Percentiles rank a stretch among this genome's conserved stretches.
Evolutionary conservation across 2,888 invertebrate genomes (phyloP).

Genomic region (Epinotia ramella): DNA sequence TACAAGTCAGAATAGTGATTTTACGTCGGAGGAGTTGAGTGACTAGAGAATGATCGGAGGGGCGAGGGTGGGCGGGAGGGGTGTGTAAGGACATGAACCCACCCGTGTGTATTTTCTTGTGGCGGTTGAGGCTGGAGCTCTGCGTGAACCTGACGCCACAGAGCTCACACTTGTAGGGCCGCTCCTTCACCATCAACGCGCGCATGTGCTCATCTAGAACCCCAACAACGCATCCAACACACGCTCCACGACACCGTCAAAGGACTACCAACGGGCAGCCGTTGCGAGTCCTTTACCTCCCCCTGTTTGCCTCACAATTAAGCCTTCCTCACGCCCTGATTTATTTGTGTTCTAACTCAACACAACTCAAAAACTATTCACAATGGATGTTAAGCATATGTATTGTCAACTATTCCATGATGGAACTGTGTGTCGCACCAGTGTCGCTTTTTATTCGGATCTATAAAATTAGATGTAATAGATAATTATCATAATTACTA

Average conservation of each 20-base stretch:
- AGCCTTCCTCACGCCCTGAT: slow-evolving; percentile 82
- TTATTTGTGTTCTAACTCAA: slow-evolving; percentile 63
- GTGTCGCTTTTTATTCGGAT: slow-evolving; percentile 61
- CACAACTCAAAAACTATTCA: slow-evolving; percentile 85
- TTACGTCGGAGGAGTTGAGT: slow-evolving; percentile 47
- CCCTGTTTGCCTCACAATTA: slow-evolving; percentile 81
- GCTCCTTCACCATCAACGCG: slow-evolving; percentile 84
- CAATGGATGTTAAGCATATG: slow-evolving; percentile 73
- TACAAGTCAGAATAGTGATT: slow-evolving; percentile 62
- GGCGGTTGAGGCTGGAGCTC: slow-evolving; percentile 89
- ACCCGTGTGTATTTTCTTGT: slow-evolving; percentile 89
- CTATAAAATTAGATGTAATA: slow-evolving; percentile 49
- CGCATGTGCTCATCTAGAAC: slow-evolving; percentile 85
- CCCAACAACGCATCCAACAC: slow-evolving; percentile 64
- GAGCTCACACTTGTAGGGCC: slow-evolving; percentile 88
- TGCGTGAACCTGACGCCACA: slow-evolving; percentile 90
- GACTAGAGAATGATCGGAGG: slow-evolving; percentile 48
- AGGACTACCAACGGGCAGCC: slow-evolving; percentile 47
- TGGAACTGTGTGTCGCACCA: slow-evolving; percentile 74
- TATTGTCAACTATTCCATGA: slow-evolving; percentile 65
- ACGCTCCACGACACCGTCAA: slow-evolving; percentile 39
- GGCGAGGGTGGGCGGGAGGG: slow-evolving; percentile 50
- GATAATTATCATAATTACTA: slow-evolving; percentile 44
- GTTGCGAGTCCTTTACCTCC: slow-evolving; percentile 77
- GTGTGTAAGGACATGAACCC: slow-evolving; percentile 67